These are phyloP conservation scores for Kuschelorhynchus macadamiae DNA, from an alignment of 2,888 invertebrate species.

Conservation along the genomic window DNA sequence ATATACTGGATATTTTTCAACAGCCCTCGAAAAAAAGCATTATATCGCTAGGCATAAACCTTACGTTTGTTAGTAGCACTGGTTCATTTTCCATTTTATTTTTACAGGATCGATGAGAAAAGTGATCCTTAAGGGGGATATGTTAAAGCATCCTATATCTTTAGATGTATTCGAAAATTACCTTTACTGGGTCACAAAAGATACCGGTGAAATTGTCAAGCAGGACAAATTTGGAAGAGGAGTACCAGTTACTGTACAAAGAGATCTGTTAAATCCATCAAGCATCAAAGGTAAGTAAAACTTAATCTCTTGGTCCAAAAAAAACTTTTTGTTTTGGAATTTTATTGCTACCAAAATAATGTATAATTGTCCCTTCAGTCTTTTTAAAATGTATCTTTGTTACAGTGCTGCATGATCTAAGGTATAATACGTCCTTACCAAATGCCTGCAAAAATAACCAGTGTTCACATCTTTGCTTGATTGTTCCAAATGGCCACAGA, in stretches of 20 bases:
- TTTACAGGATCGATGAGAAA: constrained; percentile 73
- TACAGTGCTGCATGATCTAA: constrained; percentile 83
- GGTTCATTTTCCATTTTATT: too few species aligned
- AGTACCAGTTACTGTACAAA: constrained; percentile 86
- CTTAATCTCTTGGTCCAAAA: too few species aligned
- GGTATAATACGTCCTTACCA: constrained; percentile 83
- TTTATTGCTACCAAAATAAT: too few species aligned
- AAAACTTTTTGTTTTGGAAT: too few species aligned
- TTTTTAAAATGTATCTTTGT: too few species aligned
- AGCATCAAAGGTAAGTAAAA: constrained; percentile 79
- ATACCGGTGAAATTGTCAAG: constrained; percentile 86
- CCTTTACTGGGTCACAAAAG: constrained; percentile 93
- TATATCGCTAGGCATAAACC: too few species aligned
- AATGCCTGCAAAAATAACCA: constrained; percentile 80
- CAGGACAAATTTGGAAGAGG: constrained; percentile 98
- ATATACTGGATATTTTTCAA: too few species aligned
- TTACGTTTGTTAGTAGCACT: too few species aligned
- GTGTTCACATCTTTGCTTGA: constrained; percentile 94
- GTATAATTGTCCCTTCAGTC: too few species aligned
- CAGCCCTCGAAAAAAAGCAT: too few species aligned
- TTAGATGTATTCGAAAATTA: constrained; percentile 95
- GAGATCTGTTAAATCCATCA: constrained; percentile 88
- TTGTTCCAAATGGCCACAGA: constrained; percentile 88
- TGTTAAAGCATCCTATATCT: constrained; percentile 84
- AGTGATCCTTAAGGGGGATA: constrained; percentile 80